Evolutionary conservation across 2,113 vertebrate genomes (phyloP).

Genomic region (Poeciliopsis turrubarensis): DNA sequence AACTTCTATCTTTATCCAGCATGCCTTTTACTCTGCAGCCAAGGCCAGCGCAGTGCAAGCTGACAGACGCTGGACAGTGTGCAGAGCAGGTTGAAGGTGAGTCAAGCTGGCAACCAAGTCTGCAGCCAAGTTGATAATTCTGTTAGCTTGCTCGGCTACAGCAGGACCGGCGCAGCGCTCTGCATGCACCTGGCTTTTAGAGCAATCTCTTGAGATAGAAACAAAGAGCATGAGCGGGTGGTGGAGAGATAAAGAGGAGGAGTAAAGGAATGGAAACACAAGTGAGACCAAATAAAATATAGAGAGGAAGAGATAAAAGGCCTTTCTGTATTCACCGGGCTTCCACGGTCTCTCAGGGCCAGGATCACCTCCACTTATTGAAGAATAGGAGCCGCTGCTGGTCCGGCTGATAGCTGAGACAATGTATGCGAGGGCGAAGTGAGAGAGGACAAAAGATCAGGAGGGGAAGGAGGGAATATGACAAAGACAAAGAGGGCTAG

Average conservation of each 20-base stretch:
- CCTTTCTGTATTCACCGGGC: constrained; percentile 60
- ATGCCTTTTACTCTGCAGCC: constrained; percentile 18
- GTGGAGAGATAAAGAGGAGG: constrained; percentile 38
- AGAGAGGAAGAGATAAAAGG: constrained; percentile 69
- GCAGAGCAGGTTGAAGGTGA: constrained; percentile 39
- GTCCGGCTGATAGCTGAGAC: constrained; percentile 61
- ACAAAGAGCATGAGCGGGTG: constrained; percentile 27
- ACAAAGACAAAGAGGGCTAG: constrained; percentile 17
- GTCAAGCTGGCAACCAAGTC: constrained; percentile 33
- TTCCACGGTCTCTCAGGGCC: constrained; percentile 41
- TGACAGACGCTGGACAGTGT: constrained; percentile 17
- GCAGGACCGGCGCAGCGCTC: constrained; percentile 21
- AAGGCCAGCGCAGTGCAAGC: constrained; percentile 4
- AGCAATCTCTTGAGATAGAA: constrained; percentile 48
- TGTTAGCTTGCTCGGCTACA: constrained; percentile 51
- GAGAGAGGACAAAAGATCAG: constrained; percentile 34
- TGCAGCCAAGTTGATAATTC: constrained; percentile 58
- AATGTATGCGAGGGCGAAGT: constrained; percentile 54
- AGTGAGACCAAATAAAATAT: constrained; percentile 55
- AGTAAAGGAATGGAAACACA: constrained; percentile 52
- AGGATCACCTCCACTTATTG: constrained; percentile 62
- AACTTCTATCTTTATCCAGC: constrained; percentile 43
- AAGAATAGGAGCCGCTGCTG: constrained; percentile 59
- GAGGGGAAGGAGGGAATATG: constrained; percentile 4
- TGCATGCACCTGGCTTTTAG: constrained; percentile 41